phyloP scores from a whole-genome alignment of 1,140 invertebrate species.

The Sinonovacula constricta region DNA sequence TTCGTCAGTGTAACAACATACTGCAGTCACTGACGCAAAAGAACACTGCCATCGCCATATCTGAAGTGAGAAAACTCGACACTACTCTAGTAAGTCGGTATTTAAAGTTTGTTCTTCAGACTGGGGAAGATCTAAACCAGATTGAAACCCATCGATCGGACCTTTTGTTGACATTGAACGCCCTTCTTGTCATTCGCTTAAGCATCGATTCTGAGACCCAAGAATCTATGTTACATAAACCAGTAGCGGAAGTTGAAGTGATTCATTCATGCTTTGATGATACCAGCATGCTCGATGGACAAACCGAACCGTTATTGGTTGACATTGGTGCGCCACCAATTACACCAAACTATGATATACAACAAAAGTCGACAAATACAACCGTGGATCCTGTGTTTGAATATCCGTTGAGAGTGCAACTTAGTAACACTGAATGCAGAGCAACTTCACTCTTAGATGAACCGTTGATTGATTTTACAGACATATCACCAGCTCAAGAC shows the following conservation, averaged over 20 bases:
- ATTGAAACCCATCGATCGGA: too few species aligned
- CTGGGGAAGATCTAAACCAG: too few species aligned
- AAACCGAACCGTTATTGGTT: not conserved
- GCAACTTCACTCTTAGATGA: too few species aligned
- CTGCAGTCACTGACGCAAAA: slow-evolving; percentile 3
- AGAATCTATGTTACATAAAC: slow-evolving; percentile 19
- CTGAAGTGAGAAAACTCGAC: too few species aligned
- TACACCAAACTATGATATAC: not conserved
- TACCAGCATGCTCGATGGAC: too few species aligned
- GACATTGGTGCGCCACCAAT: slow-evolving; percentile 23
- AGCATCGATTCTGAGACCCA: slow-evolving; percentile 39
- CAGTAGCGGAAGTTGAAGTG: slow-evolving; percentile 32
- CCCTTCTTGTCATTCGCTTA: slow-evolving; percentile 39
- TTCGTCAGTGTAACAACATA: slow-evolving; percentile 7
- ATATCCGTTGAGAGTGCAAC: not conserved
- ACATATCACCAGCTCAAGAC: too few species aligned
- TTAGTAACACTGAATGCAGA: not conserved
- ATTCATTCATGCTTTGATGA: slow-evolving; percentile 9
- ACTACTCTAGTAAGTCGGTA: too few species aligned
- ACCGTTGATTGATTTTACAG: too few species aligned
- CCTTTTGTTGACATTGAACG: too few species aligned
- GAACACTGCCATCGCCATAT: too few species aligned
- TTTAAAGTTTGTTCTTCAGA: too few species aligned
- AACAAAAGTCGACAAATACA: not conserved
- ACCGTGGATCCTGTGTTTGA: not conserved